Conservation (phyloP, 1,140 invertebrate genomes). For the Drosophila willistoni region DNA sequence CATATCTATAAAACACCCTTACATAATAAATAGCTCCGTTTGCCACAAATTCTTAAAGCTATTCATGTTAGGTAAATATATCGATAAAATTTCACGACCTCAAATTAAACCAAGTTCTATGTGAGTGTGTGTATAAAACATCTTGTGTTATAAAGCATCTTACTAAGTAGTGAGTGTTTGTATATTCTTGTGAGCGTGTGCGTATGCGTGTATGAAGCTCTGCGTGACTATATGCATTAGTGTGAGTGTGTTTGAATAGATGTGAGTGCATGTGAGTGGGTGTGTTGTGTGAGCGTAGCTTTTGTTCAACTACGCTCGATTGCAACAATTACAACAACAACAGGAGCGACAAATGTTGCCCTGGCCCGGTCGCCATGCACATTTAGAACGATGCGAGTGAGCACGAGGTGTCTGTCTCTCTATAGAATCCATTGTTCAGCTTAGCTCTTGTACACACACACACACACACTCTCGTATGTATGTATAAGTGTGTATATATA, state of each 20-base stretch:
- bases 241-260: slow-evolving; percentile 19
- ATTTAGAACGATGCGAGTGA: slow-evolving; percentile 1
- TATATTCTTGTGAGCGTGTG: slow-evolving; percentile 19
- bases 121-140: background rate
- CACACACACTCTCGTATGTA: slow-evolving; percentile 13
- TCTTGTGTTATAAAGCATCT: background rate
- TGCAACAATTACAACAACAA: slow-evolving; percentile 79
- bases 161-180: slow-evolving; percentile 17
- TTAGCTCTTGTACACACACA: slow-evolving; percentile 37
- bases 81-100: background rate
- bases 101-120: background rate
- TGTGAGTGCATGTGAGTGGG: slow-evolving; percentile 13
- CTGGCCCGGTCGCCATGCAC: slow-evolving; percentile 55
- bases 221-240: slow-evolving; percentile 11
- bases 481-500: slow-evolving; percentile 7
- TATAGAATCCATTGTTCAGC: slow-evolving; percentile 40
- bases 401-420: slow-evolving; percentile 38
- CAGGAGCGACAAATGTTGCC: slow-evolving; percentile 25
- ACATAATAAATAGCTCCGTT: background rate
- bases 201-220: slow-evolving; percentile 11
- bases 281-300: slow-evolving; percentile 25
- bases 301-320: slow-evolving; percentile 72
- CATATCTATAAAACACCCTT: too few relatives aligned
- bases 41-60: background rate
- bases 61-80: background rate